These are phyloP conservation scores for Dromococcyx pavoninus DNA, from an alignment of 2,797 vertebrate species.

Conservation along the genomic window DNA sequence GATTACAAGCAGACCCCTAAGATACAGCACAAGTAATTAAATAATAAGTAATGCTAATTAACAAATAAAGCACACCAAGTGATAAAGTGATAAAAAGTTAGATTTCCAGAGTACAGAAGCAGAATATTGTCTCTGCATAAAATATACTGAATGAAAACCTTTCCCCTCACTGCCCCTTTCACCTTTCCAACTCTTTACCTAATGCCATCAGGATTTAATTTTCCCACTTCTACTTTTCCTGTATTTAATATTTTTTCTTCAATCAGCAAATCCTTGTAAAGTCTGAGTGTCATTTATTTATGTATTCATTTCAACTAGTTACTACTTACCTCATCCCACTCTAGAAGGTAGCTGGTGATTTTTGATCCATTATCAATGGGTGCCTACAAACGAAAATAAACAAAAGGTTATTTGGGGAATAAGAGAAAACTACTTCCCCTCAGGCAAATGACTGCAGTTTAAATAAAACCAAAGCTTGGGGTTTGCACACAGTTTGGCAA, in stretches of 20 bases:
- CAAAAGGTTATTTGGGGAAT: conserved; percentile 4
- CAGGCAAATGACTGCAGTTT: background rate
- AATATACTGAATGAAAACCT: background rate
- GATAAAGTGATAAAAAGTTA: background rate
- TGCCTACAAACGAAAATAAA: conserved; percentile 78
- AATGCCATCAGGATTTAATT: conserved; percentile 36
- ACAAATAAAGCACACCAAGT: background rate
- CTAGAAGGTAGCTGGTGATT: conserved; percentile 97
- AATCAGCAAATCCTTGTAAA: conserved; percentile 26
- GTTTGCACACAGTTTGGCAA: conserved; percentile 25
- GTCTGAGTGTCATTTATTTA: background rate
- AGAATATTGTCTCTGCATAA: background rate
- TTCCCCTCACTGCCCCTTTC: background rate
- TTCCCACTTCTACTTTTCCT: background rate
- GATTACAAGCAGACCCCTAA: background rate
- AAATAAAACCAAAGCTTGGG: conserved; percentile 8
- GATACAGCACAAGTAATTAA: background rate
- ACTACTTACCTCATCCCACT: conserved; percentile 94
- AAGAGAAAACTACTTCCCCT: background rate
- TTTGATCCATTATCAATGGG: conserved; percentile 96
- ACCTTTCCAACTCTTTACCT: background rate
- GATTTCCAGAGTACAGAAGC: background rate
- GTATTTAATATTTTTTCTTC: background rate
- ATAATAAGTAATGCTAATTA: background rate
- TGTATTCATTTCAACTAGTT: background rate